These are phyloP conservation scores for Nomada ferruginata DNA, from an alignment of 2,888 invertebrate genomes.

Conservation along the genomic window DNA sequence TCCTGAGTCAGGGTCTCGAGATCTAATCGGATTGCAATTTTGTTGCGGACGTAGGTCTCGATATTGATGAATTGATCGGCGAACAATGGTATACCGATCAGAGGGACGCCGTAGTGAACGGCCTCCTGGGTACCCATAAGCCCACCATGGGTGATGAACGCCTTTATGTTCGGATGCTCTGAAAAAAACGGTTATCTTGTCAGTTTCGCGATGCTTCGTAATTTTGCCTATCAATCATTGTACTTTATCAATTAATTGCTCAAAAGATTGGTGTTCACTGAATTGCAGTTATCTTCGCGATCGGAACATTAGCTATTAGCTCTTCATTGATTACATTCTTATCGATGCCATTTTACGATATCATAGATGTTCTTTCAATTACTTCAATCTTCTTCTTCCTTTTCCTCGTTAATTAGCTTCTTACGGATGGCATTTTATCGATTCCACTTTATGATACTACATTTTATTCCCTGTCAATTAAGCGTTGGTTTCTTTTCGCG, in stretches of 20 bases:
- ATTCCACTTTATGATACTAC: too few species aligned
- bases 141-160: constrained; percentile 81
- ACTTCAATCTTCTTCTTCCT: too few species aligned
- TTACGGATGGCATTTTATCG: too few species aligned
- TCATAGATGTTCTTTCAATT: too few species aligned
- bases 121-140: constrained; percentile 80
- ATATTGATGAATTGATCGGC: constrained; percentile 79
- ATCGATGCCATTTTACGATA: too few species aligned
- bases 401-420: too few species aligned
- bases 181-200: neutral
- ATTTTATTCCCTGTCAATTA: neutral
- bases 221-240: neutral
- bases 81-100: constrained; percentile 80
- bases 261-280: neutral
- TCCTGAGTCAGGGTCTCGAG: constrained; percentile 68
- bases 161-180: constrained; percentile 79
- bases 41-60: constrained; percentile 67
- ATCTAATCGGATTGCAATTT: constrained; percentile 74
- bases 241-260: neutral
- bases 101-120: constrained; percentile 78
- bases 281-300: too few species aligned
- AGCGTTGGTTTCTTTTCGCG: neutral
- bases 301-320: too few species aligned
- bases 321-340: too few species aligned
- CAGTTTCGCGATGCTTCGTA: neutral